Base-by-base conservation (phyloP, 37 sponge, comb jelly and placozoan genomes). In the Ianthella basta region DNA sequence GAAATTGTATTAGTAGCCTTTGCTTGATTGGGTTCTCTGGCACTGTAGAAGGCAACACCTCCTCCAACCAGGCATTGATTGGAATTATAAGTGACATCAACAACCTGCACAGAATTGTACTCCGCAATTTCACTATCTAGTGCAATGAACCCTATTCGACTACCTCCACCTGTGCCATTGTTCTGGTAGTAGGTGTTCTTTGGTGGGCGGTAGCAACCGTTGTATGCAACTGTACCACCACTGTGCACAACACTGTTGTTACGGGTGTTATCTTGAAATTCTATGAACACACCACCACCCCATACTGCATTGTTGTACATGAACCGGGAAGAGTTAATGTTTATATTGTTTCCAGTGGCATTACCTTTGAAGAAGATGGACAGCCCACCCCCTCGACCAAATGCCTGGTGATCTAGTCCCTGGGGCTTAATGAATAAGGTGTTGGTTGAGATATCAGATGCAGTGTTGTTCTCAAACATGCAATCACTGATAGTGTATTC, bases 331-430 rank as follows among this genome's bases (percentile, higher is more conserved):
- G 82, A 25, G 19, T 60, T 59, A 24, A 90, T 50, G 20, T 30
- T 53, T 33, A 91, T 33, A 2, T 29, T n/a, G 35, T 84, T 87
- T 0, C 55, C 23, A 35, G 30, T 40, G 1, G 85, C 54, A 16
- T 34, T 66, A 14, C 91, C 87, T 53, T 84, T 87, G 57, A 91
- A 84, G 56, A 34, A 33, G 21, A 91, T 57, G 27, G 91, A 63
- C 37, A 84, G 57, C 4, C 87, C 91, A 25, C 91, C 91, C 30
- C 91, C 91, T 29, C 87, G 66, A 5, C 86, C 87, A 59, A 87
- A 53, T 1, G 59, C 87, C 69, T 79, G 65, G 73, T 87, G 87
- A 25, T 83, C 14, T 4, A 29, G 57, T 25, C 54, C 10, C 12
- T 33, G 53, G 15, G 91, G 91, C 16, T 20, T 37, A 21, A 29